Evolutionary conservation across 1,140 invertebrate species (phyloP).

Genomic region (Paraescarpia echinospica): DNA sequence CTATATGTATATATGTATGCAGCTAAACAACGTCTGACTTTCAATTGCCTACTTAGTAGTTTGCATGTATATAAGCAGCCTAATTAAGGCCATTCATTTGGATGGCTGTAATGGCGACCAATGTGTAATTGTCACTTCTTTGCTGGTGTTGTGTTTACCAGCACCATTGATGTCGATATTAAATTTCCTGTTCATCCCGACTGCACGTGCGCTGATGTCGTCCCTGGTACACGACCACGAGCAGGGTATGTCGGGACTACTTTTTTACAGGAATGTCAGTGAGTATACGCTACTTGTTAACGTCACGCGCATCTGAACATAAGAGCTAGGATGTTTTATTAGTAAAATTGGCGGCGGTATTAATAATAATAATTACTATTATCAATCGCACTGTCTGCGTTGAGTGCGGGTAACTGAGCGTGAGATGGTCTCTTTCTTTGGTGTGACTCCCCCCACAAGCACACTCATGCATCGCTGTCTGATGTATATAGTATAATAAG

Average conservation of each 20-base stretch:
- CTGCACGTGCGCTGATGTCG: conserved; percentile 19
- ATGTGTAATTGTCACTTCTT: background rate
- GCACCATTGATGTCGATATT: conserved; percentile 15
- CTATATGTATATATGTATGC: too few relatives aligned
- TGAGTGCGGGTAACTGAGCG: too few relatives aligned
- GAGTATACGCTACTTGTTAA: too few relatives aligned
- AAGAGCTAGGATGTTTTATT: background rate
- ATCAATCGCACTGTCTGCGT: background rate
- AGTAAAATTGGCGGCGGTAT: background rate
- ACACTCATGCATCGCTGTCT: too few relatives aligned
- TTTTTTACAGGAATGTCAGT: too few relatives aligned
- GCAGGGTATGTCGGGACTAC: conserved; percentile 7
- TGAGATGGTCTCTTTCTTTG: too few relatives aligned
- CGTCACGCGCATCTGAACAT: background rate
- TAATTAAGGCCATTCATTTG: background rate
- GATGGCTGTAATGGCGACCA: background rate
- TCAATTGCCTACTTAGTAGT: background rate
- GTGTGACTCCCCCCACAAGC: too few relatives aligned
- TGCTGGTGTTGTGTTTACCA: background rate
- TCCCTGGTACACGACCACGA: background rate
- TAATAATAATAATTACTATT: background rate
- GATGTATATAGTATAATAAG: too few relatives aligned
- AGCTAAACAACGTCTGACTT: background rate
- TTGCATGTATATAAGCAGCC: background rate
- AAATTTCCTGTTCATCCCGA: conserved; percentile 22